Percentiles rank a stretch among this genome's conserved stretches.
Conservation (phyloP, 2,888 invertebrate genomes). For the Bedellia somnulentella region DNA sequence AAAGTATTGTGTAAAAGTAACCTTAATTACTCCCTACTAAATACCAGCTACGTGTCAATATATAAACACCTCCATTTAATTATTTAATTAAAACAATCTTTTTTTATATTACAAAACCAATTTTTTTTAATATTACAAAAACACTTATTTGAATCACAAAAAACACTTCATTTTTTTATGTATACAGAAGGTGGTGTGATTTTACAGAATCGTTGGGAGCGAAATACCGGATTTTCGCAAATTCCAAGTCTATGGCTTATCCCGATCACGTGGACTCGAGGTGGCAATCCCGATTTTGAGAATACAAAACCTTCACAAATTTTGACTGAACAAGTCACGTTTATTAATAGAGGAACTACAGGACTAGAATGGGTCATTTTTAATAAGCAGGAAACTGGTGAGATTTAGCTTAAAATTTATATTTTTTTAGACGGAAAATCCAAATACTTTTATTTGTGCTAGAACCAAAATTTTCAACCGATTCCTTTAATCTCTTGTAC, state of each 20-base stretch:
- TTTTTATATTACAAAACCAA: no score
- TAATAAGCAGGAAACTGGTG: conserved; percentile 64
- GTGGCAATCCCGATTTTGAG: conserved; percentile 30
- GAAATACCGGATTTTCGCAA: conserved; percentile 21
- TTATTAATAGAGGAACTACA: conserved; percentile 22
- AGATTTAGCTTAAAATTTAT: conserved; percentile 9
- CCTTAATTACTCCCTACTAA: no score
- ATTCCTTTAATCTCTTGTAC: no score
- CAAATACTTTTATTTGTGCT: background rate
- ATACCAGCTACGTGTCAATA: no score
- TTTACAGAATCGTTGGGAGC: conserved; percentile 39
- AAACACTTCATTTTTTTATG: no score
- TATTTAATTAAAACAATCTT: no score
- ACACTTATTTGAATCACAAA: no score
- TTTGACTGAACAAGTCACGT: conserved; percentile 16
- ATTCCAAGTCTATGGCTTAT: conserved; percentile 28
- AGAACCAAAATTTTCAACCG: no score
- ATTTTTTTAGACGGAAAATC: conserved; percentile 1
- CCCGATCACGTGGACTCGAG: conserved; percentile 47
- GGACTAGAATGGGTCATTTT: conserved; percentile 62
- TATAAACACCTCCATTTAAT: no score
- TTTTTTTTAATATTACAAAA: no score
- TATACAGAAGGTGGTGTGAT: no score
- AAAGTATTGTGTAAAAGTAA: no score
- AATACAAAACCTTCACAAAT: conserved; percentile 36